These are phyloP conservation scores for Salmo trutta DNA, from an alignment of 2,797 vertebrate species.

Conservation along the genomic window DNA sequence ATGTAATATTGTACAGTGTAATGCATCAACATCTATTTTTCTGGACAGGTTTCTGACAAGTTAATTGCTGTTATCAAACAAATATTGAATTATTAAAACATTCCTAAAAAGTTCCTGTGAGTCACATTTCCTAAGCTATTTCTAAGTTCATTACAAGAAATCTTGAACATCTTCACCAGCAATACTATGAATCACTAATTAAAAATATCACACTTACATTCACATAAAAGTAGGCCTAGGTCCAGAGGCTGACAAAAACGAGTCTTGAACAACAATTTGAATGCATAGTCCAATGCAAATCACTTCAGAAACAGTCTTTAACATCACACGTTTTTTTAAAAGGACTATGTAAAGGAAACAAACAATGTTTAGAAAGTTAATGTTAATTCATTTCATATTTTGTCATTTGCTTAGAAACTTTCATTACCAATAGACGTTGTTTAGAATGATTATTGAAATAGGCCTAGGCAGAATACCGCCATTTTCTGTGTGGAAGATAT, in stretches of 20 bases:
- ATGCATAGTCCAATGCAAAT: background rate
- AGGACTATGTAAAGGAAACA: too few species aligned
- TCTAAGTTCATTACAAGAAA: background rate
- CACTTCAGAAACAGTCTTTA: background rate
- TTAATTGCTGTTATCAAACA: background rate
- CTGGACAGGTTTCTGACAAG: background rate
- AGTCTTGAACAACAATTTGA: background rate
- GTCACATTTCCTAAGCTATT: background rate
- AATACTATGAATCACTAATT: background rate
- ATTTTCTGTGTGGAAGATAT: slow-evolving; percentile 73
- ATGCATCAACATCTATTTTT: background rate
- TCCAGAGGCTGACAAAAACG: background rate
- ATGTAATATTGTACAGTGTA: background rate
- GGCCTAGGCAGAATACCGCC: slow-evolving; percentile 66
- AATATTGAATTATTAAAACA: background rate
- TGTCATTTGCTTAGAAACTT: background rate
- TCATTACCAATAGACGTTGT: background rate
- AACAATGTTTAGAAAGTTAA: background rate
- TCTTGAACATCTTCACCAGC: background rate
- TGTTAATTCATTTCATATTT: background rate
- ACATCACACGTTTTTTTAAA: background rate
- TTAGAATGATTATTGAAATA: background rate
- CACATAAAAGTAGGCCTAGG: background rate
- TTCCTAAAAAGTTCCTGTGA: background rate
- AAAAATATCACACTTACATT: background rate